A percentile compares a stretch with the other conserved stretches of the same genome.
Evolutionary conservation across 2,888 invertebrate genomes (phyloP).

Genomic region (Pardosa pseudoannulata): DNA sequence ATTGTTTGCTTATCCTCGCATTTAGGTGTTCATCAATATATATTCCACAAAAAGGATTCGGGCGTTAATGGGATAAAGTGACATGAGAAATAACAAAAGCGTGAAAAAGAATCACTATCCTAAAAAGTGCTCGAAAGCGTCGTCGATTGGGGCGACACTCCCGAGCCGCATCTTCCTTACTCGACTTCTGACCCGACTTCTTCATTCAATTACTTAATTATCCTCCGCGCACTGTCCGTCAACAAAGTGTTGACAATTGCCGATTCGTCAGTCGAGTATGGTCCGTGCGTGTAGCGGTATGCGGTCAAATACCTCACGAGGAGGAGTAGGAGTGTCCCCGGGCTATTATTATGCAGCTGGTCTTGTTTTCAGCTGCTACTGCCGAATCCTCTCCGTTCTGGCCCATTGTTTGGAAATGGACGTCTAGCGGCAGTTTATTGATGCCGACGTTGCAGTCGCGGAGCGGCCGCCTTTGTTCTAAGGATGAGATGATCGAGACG

Average conservation of each 20-base stretch:
- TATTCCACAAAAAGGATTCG: too few relatives aligned
- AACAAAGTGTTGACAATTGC: background rate
- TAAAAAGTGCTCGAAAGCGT: too few relatives aligned
- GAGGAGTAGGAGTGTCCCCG: slow-evolving; percentile 31
- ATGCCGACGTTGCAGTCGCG: slow-evolving; percentile 11
- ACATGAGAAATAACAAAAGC: too few relatives aligned
- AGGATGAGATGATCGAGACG: slow-evolving; percentile 13
- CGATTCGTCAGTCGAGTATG: background rate
- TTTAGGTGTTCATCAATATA: too few relatives aligned
- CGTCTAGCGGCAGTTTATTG: slow-evolving; percentile 38
- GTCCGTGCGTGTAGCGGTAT: slow-evolving; percentile 48
- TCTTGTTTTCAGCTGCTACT: slow-evolving; percentile 53
- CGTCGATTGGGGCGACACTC: too few relatives aligned
- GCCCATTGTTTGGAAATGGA: slow-evolving; percentile 56
- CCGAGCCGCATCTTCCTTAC: too few relatives aligned
- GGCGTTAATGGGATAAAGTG: too few relatives aligned
- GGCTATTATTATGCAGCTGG: slow-evolving; percentile 45
- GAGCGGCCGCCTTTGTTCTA: slow-evolving; percentile 45
- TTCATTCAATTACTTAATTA: background rate
- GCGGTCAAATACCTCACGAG: slow-evolving; percentile 57
- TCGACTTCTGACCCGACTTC: too few relatives aligned
- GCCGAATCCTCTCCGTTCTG: slow-evolving; percentile 32
- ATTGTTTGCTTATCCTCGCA: too few relatives aligned
- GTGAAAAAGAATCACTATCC: too few relatives aligned
- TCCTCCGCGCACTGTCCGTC: background rate